A percentile compares a stretch with the other conserved stretches of the same genome.
These are phyloP conservation scores for Formicarius rufipectus DNA, from an alignment of 2,113 vertebrate species.

Conservation along the genomic window DNA sequence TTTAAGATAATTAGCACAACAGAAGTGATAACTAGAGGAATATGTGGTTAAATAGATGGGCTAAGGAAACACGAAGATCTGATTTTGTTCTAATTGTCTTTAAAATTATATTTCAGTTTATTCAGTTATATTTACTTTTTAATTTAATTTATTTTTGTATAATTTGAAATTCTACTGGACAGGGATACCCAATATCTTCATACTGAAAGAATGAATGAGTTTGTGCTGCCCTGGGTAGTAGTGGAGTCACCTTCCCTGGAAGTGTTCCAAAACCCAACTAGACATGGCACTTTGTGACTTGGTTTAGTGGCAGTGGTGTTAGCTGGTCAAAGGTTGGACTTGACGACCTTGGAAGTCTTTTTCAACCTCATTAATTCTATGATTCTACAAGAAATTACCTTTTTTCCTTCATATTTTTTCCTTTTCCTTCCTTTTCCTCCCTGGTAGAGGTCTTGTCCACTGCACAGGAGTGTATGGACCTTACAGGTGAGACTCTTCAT, in stretches of 20 bases:
- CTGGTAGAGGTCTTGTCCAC: neutral
- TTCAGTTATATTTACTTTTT: neutral
- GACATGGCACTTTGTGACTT: no score
- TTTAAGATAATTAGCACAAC: neutral
- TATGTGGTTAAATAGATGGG: neutral
- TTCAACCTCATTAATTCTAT: neutral
- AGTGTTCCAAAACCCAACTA: rapidly evolving
- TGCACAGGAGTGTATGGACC: neutral
- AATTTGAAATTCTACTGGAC: neutral
- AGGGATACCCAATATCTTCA: neutral
- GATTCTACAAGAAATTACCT: neutral
- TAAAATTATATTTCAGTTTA: neutral
- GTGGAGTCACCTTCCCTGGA: neutral
- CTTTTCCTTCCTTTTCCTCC: neutral
- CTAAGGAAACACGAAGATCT: neutral
- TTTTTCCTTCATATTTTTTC: neutral
- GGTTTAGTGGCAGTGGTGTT: no score
- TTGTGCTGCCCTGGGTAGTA: neutral
- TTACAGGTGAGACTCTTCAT: rapidly evolving
- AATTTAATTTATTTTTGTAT: neutral
- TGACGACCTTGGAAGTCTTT: neutral
- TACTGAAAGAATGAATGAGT: neutral
- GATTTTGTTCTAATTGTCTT: neutral
- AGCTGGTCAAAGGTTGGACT: neutral
- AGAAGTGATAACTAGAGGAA: neutral